Base-by-base conservation (phyloP, 2,113 vertebrate species). In the Opisthocomus hoazin region DNA sequence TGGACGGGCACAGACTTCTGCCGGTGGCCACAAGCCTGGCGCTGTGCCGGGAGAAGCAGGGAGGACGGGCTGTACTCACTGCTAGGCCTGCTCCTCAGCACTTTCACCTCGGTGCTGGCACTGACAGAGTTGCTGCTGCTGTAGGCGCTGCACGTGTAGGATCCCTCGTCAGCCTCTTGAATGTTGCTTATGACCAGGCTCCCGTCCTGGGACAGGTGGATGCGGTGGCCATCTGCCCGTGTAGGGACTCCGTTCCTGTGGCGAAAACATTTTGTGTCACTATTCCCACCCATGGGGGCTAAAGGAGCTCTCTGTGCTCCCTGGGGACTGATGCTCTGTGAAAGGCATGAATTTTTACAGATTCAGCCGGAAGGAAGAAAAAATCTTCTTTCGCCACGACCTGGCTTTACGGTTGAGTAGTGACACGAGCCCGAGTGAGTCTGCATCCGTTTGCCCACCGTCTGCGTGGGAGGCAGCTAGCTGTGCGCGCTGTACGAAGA, bases 91-190 rank as follows among this genome's bases (percentile, higher is more conserved):
- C 82, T 97, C 96, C 97, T 98, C 57, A 88, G 94, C 96, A 99
- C 96, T 58, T 97, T 98, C 50, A 99, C 97, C 86, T 99, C 98
- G 0, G 99, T 99, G 75, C 98, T 98, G 94, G 99, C 99, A 39
- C 99, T 99, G 96, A 98, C 98, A 0, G 99, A 99, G 95, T 98
- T 98, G 87, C 98, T 99, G 41, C 99, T 99, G 0, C 98, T 99
- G 97, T 99, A 99, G 19, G 99, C 99, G 0, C 98, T 99, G 94
- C 99, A 99, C 0, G 98, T 99, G 91, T 99, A 99, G 13, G 98
- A 98, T 8, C 99, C 99, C 94, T 99, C 99, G 0, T 99, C 99
- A 15, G 91, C 82, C 32, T 95, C 81, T 88, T 87, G 98, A 21
- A 98, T 97, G 1, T 98, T 98, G 51, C 98, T 98, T 51, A 99